These are phyloP conservation scores for Megalonaias nervosa DNA, from an alignment of 1,140 invertebrate species.

Conservation along the genomic window DNA sequence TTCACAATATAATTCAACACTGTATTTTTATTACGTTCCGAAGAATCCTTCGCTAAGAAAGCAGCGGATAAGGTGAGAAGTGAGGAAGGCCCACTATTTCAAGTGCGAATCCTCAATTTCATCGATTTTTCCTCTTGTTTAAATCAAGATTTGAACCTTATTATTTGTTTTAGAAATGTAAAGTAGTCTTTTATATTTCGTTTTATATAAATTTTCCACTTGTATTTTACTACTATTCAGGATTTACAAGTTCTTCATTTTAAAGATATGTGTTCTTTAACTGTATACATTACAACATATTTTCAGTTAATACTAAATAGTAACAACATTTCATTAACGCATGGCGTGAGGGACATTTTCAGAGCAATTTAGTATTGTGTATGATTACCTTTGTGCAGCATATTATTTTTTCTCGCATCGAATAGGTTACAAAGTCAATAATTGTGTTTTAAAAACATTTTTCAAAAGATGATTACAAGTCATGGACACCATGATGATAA, in stretches of 20 bases:
- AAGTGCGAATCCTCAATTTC: not conserved
- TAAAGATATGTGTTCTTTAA: not conserved
- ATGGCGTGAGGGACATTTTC: not conserved
- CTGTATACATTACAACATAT: not conserved
- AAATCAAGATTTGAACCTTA: not conserved
- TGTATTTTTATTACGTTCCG: slow-evolving; percentile 15
- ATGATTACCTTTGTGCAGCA: no score
- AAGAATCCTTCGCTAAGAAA: slow-evolving; percentile 5
- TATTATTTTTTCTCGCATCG: no score
- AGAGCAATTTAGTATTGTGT: no score
- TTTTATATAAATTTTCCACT: not conserved
- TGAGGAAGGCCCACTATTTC: slow-evolving; percentile 10
- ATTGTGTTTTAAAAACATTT: slow-evolving; percentile 21
- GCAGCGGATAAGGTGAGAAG: slow-evolving; percentile 20
- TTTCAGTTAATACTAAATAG: slow-evolving; percentile 10
- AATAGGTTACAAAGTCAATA: not conserved
- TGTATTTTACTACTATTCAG: not conserved
- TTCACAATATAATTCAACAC: slow-evolving; percentile 9
- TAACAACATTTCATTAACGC: not conserved
- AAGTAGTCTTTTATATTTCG: not conserved
- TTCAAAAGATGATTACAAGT: no score
- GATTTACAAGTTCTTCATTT: not conserved
- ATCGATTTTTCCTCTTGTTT: not conserved
- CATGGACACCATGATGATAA: no score
- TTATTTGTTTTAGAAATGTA: not conserved